phyloP scores from a whole-genome alignment of 2,888 invertebrate genomes.

The Tineola bisselliella region DNA sequence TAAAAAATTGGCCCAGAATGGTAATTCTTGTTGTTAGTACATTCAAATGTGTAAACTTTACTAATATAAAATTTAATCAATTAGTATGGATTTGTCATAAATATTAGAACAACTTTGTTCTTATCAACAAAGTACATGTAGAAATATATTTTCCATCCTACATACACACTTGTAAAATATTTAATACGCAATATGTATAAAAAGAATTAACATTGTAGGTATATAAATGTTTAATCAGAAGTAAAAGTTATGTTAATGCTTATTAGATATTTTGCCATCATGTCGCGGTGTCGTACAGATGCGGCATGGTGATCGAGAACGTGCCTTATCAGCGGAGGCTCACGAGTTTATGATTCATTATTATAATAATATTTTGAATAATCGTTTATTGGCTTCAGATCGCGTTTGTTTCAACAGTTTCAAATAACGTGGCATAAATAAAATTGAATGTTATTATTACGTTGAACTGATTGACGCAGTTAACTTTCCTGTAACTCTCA shows the following conservation, averaged over 20 bases:
- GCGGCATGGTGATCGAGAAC: constrained; percentile 55
- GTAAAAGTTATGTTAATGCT: constrained; percentile 15
- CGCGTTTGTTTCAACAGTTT: not conserved
- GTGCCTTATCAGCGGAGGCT: constrained; percentile 54
- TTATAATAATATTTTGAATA: constrained; percentile 8
- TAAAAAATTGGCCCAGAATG: too few relatives aligned
- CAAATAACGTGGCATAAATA: not conserved
- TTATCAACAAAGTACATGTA: too few relatives aligned
- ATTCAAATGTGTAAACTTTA: too few relatives aligned
- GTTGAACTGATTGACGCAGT: not conserved
- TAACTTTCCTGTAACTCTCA: too few relatives aligned
- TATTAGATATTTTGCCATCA: not conserved
- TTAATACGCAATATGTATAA: too few relatives aligned
- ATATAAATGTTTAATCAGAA: not conserved
- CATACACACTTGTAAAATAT: too few relatives aligned
- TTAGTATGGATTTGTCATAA: not conserved
- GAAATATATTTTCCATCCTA: too few relatives aligned
- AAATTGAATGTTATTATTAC: not conserved
- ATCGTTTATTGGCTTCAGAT: not conserved
- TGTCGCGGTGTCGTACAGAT: not conserved
- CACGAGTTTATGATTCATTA: constrained; percentile 3
- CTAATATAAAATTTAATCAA: too few relatives aligned
- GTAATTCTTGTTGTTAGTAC: too few relatives aligned
- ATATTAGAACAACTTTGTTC: not conserved
- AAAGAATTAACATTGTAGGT: too few relatives aligned